These are phyloP conservation scores for Pharmacophagus antenor DNA, from an alignment of 2,888 invertebrate genomes.

Conservation along the genomic window DNA sequence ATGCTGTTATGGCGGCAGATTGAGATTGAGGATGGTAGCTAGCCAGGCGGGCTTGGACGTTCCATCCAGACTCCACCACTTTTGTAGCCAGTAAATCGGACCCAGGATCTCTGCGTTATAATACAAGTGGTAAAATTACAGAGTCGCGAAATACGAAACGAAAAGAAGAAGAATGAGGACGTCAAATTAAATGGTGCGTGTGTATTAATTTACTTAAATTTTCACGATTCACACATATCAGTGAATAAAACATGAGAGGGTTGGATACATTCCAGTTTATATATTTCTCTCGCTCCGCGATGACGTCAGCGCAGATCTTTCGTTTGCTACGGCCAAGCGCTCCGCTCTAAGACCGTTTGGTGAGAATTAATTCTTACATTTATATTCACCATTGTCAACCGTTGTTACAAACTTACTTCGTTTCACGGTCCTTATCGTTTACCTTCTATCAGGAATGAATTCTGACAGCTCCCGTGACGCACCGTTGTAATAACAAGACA, in stretches of 20 bases:
- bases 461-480: no score
- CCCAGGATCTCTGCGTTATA: no score
- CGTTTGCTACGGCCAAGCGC: constrained; percentile 32
- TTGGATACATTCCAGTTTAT: constrained; percentile 39
- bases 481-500: no score
- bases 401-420: constrained; percentile 19
- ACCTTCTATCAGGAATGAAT: constrained; percentile 15
- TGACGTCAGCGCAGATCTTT: constrained; percentile 39
- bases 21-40: no score
- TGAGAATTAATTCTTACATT: constrained; percentile 32
- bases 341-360: constrained; percentile 34
- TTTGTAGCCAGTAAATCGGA: no score
- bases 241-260: constrained; percentile 31
- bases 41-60: no score
- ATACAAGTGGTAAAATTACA: no score
- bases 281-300: constrained; percentile 37
- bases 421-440: constrained; percentile 9
- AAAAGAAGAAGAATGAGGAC: not conserved
- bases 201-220: not conserved
- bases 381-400: constrained; percentile 23
- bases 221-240: not conserved
- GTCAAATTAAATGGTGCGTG: no score
- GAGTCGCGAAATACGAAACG: no score
- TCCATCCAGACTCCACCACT: no score
- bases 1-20: no score